A percentile compares a stretch with the other conserved stretches of the same genome.
These are phyloP conservation scores for Phainopepla nitens DNA, from an alignment of 2,113 vertebrate species.

Conservation along the genomic window DNA sequence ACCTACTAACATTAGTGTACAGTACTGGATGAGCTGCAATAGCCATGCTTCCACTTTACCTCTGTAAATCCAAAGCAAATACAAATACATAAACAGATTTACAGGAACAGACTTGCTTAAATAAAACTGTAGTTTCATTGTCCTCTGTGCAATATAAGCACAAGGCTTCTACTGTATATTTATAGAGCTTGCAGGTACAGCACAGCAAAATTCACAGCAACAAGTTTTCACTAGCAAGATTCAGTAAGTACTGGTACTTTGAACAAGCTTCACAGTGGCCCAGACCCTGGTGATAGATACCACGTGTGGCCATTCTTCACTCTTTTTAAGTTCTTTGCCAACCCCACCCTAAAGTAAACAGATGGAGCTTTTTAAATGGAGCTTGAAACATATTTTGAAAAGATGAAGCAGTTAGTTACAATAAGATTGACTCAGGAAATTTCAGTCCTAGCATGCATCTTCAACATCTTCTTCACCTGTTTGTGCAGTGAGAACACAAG, in stretches of 20 bases:
- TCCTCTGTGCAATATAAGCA: background rate
- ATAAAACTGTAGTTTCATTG: background rate
- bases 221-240: background rate
- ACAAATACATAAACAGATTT: background rate
- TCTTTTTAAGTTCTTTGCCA: background rate
- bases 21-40: background rate
- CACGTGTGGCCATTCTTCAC: background rate
- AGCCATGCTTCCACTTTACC: background rate
- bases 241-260: background rate
- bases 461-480: background rate
- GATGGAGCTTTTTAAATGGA: background rate
- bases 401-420: background rate
- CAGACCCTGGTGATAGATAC: background rate
- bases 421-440: background rate
- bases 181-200: background rate
- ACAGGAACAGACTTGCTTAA: background rate
- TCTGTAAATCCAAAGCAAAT: background rate
- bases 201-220: background rate
- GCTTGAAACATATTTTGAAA: background rate
- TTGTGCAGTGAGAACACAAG: background rate
- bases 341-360: background rate
- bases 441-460: background rate
- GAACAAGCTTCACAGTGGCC: background rate
- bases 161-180: background rate
- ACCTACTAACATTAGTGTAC: background rate